Evolutionary conservation across 2,113 vertebrate species (phyloP), one percentile per base, ranked within the genome.

Genomic region (Meleagris gallopavo): DNA sequence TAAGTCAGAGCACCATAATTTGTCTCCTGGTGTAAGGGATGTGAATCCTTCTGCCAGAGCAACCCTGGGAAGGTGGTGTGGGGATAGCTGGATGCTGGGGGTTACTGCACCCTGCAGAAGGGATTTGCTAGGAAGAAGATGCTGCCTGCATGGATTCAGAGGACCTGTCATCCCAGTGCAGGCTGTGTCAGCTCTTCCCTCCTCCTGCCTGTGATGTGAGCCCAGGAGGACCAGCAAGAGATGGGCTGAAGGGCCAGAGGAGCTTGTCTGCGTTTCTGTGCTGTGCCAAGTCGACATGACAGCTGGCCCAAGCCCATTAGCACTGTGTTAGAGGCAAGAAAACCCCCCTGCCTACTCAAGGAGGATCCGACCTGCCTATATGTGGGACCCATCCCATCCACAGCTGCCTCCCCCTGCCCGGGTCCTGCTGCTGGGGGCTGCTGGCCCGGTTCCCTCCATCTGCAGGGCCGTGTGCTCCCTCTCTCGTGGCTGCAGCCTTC

Each of bases 371-470:
- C 48, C 48, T 50, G 48, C 48, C 48, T 50, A 12, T 13, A 11
- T 74, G 32, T 4, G 1, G 54, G 73, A 46, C 55, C 54, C 72
- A 46, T 36, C 82, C 71, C 67, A 32, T 6, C 46, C 85, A 12
- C 32, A 55, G 65, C 43, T 96, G 95, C 97, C 88, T 97, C 97
- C 97, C 89, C 93, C 83, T 89, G 74, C 88, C 77, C 36, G 32
- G 48, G 93, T 84, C 92, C 82, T 55, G 61, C 87, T 88, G 52
- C 60, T 88, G 67, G 30, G 75, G 41, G 76, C 76, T 86, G 75
- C 60, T 82, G 75, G 66, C 83, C 85, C 69, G 62, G 29, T 87
- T 71, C 82, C 74, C 84, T 54, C 57, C 60, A 87, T 95, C 77
- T 58, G 5, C 3, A 16, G 78, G 25, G 30, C 89, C 4, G 21